phyloP scores from a whole-genome alignment of 2,888 invertebrate genomes.

The Parnassius mnemosyne region DNA sequence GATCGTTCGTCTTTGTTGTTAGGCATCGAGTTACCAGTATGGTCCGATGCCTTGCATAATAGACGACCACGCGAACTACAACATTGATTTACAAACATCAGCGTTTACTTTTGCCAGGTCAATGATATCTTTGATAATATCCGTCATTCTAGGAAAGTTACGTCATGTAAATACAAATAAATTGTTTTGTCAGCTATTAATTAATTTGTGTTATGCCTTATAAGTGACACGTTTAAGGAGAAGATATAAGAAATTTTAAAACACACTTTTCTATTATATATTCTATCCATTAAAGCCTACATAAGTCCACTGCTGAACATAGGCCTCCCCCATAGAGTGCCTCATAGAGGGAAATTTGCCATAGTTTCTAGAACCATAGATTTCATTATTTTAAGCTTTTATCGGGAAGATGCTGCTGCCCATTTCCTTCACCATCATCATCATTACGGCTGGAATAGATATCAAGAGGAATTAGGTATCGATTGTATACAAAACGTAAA shows the following conservation, averaged over 20 bases:
- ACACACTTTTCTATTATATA: too few relatives aligned
- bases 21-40: conserved; percentile 43
- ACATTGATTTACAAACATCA: conserved; percentile 47
- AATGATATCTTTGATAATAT: conserved; percentile 45
- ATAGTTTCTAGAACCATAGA: too few relatives aligned
- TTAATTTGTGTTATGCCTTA: too few relatives aligned
- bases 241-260: too few relatives aligned
- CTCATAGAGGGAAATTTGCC: too few relatives aligned
- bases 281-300: too few relatives aligned
- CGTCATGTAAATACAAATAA: conserved; percentile 34
- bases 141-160: conserved; percentile 57
- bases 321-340: too few relatives aligned
- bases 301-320: too few relatives aligned
- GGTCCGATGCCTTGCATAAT: conserved; percentile 52
- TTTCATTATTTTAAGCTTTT: too few relatives aligned
- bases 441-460: conserved; percentile 17
- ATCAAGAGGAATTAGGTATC: conserved; percentile 6
- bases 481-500: conserved; percentile 15
- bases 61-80: conserved; percentile 40
- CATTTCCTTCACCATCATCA: conserved; percentile 2
- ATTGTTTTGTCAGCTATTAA: conserved; percentile 20
- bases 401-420: too few relatives aligned
- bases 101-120: conserved; percentile 42
- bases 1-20: conserved; percentile 30
- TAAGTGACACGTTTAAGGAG: too few relatives aligned